Evolutionary conservation across 37 sponge, comb jelly and placozoan genomes (phyloP).

Genomic region (Chondrilla cf. caribensis): DNA sequence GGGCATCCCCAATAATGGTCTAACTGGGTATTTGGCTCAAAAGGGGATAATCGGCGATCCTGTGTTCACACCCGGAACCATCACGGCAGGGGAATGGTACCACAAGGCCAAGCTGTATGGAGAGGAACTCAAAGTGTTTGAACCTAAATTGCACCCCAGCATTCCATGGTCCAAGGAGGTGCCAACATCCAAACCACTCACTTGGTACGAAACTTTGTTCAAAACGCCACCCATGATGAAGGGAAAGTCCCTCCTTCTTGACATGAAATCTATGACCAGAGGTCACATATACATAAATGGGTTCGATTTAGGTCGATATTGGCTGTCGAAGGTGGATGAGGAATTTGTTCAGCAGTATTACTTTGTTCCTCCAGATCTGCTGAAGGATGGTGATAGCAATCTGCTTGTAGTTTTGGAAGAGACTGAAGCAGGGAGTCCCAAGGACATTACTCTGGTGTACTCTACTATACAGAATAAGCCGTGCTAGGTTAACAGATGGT

Average conservation of each 20-base stretch:
- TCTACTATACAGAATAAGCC: not conserved
- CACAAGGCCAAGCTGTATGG: conserved; percentile 29
- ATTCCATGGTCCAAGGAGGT: conserved; percentile 34
- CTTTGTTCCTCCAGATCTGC: conserved; percentile 21
- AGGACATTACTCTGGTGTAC: conserved; percentile 6
- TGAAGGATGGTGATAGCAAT: conserved; percentile 19
- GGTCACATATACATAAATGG: conserved; percentile 55
- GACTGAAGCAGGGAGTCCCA: conserved; percentile 19
- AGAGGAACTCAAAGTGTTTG: conserved; percentile 32
- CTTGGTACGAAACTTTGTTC: conserved; percentile 35
- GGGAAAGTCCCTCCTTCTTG: conserved; percentile 24
- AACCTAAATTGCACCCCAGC: not conserved
- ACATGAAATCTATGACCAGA: conserved; percentile 29
- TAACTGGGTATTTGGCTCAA: not conserved
- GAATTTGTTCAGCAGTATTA: conserved; percentile 41
- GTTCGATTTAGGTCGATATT: conserved; percentile 52
- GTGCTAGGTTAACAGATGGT: too few relatives aligned
- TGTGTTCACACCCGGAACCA: not conserved
- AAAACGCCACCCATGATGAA: not conserved
- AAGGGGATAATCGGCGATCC: conserved; percentile 35
- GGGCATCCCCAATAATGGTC: conserved; percentile 1
- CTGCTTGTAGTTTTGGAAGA: conserved; percentile 36
- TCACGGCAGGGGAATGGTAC: conserved; percentile 19
- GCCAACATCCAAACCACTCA: conserved; percentile 19
- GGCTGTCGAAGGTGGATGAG: conserved; percentile 26